Conservation (phyloP, 2,888 invertebrate genomes). For the Steinernema scapterisci region DNA sequence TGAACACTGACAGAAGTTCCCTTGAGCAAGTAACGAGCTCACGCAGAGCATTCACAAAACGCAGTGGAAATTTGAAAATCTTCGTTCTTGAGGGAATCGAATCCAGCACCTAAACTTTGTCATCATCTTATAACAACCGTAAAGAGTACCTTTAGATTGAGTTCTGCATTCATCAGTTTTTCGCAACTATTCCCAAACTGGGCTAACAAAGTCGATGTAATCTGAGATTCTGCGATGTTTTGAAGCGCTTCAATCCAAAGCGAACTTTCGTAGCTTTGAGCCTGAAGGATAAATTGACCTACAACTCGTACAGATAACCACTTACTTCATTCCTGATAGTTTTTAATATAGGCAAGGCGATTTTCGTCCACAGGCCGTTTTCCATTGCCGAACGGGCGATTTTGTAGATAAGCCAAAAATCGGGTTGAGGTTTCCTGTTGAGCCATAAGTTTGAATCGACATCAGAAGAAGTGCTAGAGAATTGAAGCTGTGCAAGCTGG, state of each 20-base stretch:
- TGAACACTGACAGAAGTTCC: not conserved
- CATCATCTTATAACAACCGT: not conserved
- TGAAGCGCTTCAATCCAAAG: constrained; percentile 38
- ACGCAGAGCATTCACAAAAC: not conserved
- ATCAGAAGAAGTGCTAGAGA: not conserved
- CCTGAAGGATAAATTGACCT: constrained; percentile 31
- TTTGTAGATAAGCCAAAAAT: constrained; percentile 34
- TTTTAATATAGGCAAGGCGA: constrained; percentile 43
- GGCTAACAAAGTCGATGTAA: not conserved
- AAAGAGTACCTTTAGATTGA: not conserved
- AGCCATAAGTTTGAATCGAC: not conserved
- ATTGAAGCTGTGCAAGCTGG: constrained; percentile 13
- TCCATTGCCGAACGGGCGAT: constrained; percentile 41
- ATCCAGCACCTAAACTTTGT: not conserved
- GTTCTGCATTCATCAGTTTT: not conserved
- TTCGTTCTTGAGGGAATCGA: not conserved
- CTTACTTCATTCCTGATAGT: constrained; percentile 35
- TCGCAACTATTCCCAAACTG: not conserved
- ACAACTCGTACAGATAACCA: too few species aligned
- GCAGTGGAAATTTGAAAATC: not conserved
- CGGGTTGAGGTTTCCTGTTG: not conserved
- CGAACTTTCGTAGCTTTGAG: constrained; percentile 41
- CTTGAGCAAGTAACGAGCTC: not conserved
- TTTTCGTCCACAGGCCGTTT: constrained; percentile 42
- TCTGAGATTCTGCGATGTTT: constrained; percentile 39